These are phyloP conservation scores for Galeopterus variegatus DNA, from an alignment of 2,113 vertebrate species.

Conservation along the genomic window DNA sequence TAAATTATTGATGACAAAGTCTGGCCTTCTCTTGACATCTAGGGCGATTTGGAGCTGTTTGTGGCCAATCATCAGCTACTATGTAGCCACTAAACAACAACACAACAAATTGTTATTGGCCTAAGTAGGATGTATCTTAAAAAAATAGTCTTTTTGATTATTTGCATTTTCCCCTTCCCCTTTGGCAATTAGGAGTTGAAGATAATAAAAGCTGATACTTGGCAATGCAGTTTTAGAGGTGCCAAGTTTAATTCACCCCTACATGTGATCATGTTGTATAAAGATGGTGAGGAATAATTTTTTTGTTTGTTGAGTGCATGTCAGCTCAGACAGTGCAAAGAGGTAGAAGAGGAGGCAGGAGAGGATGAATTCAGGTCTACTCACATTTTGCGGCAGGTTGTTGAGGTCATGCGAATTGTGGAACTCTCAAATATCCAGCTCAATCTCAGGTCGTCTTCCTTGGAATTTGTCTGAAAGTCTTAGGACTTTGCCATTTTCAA, in stretches of 20 bases:
- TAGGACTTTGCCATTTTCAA: not conserved
- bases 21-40: not conserved
- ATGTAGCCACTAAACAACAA: not conserved
- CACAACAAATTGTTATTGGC: not conserved
- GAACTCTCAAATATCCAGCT: no score
- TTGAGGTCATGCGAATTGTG: not conserved
- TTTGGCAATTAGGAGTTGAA: not conserved
- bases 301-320: not conserved
- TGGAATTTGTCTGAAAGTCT: not conserved
- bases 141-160: not conserved
- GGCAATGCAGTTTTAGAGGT: not conserved
- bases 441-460: not conserved
- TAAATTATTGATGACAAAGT: not conserved
- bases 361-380: not conserved
- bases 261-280: not conserved
- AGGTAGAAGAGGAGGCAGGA: not conserved
- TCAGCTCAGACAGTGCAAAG: not conserved
- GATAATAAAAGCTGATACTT: not conserved
- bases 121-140: not conserved
- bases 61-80: not conserved
- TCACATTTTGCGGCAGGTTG: not conserved
- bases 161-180: not conserved
- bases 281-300: not conserved
- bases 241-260: not conserved
- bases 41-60: not conserved